phyloP scores from a whole-genome alignment of 2,113 vertebrate genomes.

The Hoplias malabaricus region DNA sequence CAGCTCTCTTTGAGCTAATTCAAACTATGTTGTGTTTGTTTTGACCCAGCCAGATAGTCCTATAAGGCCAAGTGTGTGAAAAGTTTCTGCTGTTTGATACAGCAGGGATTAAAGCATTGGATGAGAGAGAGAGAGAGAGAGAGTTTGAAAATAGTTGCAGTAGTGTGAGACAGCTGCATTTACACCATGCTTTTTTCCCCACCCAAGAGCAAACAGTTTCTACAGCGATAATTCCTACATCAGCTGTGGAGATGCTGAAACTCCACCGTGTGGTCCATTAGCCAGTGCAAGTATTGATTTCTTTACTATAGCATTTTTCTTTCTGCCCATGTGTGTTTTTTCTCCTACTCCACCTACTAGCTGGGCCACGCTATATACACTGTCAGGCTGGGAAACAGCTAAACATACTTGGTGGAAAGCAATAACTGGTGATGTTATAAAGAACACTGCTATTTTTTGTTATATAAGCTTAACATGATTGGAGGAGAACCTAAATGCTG shows the following conservation, averaged over 20 bases:
- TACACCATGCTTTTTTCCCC: slow-evolving; percentile 6
- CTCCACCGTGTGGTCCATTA: too few relatives aligned
- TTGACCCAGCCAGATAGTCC: slow-evolving; percentile 41
- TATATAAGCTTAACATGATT: too few relatives aligned
- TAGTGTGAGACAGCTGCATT: slow-evolving; percentile 27
- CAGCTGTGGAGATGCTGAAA: background rate
- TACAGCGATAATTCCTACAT: background rate
- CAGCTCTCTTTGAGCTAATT: background rate
- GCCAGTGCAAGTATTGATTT: too few relatives aligned
- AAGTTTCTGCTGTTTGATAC: slow-evolving; percentile 44
- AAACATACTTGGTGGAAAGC: too few relatives aligned
- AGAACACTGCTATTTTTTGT: too few relatives aligned
- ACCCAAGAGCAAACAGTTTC: background rate
- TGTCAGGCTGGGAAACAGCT: too few relatives aligned
- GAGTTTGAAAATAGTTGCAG: slow-evolving; percentile 7
- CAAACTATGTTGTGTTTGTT: slow-evolving; percentile 51
- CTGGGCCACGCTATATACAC: too few relatives aligned
- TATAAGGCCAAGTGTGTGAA: slow-evolving; percentile 60
- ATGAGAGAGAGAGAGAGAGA: background rate
- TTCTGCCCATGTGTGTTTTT: too few relatives aligned
- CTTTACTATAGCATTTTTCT: too few relatives aligned
- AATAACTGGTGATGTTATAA: too few relatives aligned
- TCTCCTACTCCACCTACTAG: too few relatives aligned
- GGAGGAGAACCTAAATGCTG: too few relatives aligned
- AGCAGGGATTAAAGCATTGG: slow-evolving; percentile 57